Percentiles rank a stretch among this genome's conserved stretches.
phyloP scores from a whole-genome alignment of 2,113 vertebrate genomes.

The Otocyon megalotis region DNA sequence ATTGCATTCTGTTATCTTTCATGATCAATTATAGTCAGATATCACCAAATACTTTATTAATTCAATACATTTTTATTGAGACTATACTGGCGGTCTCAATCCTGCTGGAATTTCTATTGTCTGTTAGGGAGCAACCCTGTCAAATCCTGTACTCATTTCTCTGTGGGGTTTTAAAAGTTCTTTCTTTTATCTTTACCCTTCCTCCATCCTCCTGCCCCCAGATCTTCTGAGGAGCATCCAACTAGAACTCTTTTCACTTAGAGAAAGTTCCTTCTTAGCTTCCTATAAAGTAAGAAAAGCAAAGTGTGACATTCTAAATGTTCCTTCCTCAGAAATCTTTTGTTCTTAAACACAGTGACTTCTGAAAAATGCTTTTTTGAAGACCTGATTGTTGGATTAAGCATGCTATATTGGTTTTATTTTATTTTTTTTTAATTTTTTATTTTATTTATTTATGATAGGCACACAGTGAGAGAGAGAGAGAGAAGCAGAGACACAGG shows the following conservation, averaged over 20 bases:
- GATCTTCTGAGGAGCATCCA: neutral
- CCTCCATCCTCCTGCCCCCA: neutral
- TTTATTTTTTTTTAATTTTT: too few species aligned
- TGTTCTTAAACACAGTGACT: slow-evolving; percentile 22
- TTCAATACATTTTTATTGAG: neutral
- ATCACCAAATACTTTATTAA: slow-evolving; percentile 23
- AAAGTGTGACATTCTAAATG: neutral
- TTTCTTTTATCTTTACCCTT: neutral
- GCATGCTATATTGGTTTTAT: slow-evolving; percentile 17
- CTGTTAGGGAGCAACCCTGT: neutral
- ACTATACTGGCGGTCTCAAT: neutral
- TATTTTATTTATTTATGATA: too few species aligned
- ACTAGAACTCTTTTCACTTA: neutral
- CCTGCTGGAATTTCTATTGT: neutral
- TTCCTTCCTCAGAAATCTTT: slow-evolving; percentile 52
- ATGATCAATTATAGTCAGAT: neutral
- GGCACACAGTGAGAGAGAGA: too few species aligned
- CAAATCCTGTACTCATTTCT: slow-evolving; percentile 3
- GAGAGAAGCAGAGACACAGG: too few species aligned
- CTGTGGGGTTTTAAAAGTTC: neutral
- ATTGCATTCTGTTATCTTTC: neutral
- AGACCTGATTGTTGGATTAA: slow-evolving; percentile 6
- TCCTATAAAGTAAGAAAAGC: slow-evolving; percentile 25
- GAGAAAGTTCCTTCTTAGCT: slow-evolving; percentile 36
- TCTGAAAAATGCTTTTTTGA: slow-evolving; percentile 30